Percentiles rank a stretch among this genome's conserved stretches.
Evolutionary conservation across 2,888 invertebrate species (phyloP).

Genomic region (Drosophila lacicola): DNA sequence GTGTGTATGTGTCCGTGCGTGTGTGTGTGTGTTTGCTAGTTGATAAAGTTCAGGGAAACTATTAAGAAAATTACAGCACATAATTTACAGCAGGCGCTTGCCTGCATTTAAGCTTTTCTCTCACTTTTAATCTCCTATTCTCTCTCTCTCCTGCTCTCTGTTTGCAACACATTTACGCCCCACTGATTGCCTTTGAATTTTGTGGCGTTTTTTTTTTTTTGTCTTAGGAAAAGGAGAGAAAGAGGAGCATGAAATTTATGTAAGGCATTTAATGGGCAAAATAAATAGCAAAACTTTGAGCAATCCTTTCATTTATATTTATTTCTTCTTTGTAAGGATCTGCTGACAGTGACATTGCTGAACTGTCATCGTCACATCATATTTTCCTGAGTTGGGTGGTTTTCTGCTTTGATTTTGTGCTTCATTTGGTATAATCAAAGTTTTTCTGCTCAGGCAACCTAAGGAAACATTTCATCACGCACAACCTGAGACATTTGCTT

Average conservation of each 20-base stretch:
- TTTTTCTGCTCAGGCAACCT: constrained; percentile 42
- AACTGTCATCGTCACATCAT: constrained; percentile 62
- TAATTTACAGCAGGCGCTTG: constrained; percentile 49
- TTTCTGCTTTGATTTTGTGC: constrained; percentile 76
- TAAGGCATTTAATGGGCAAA: constrained; percentile 64
- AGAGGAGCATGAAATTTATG: constrained; percentile 13
- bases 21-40: constrained; percentile 2
- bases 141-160: constrained; percentile 2
- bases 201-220: constrained; percentile 19
- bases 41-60: constrained; percentile 54
- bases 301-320: constrained; percentile 56
- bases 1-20: not conserved
- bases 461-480: constrained; percentile 34
- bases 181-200: constrained; percentile 57
- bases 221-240: constrained; percentile 5
- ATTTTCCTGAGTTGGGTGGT: constrained; percentile 61
- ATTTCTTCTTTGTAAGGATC: constrained; percentile 14
- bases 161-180: constrained; percentile 25
- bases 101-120: constrained; percentile 18
- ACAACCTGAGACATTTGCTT: constrained; percentile 40
- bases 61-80: constrained; percentile 71
- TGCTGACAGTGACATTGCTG: constrained; percentile 50
- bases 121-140: not conserved
- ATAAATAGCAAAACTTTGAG: constrained; percentile 60
- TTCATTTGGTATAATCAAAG: constrained; percentile 78